phyloP scores from a whole-genome alignment of 2,888 invertebrate genomes.

The Drosophila siamana region DNA sequence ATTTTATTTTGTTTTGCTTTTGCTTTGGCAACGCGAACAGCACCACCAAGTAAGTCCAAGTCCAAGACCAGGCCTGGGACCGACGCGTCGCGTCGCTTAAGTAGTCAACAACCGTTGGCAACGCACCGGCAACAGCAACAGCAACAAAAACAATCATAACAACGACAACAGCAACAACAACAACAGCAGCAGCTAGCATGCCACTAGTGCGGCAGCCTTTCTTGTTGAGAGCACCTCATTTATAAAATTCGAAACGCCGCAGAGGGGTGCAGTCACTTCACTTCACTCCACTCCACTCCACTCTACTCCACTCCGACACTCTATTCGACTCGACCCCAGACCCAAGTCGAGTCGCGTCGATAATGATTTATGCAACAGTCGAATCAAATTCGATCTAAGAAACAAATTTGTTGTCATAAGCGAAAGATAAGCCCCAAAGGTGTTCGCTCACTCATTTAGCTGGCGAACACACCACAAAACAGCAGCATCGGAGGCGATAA shows the following conservation, averaged over 20 bases:
- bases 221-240: slow-evolving; percentile 53
- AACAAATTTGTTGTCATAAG: slow-evolving; percentile 51
- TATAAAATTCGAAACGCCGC: slow-evolving; percentile 64
- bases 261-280: slow-evolving; percentile 46
- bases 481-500: slow-evolving; percentile 16
- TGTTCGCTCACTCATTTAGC: slow-evolving; percentile 23
- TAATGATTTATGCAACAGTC: slow-evolving; percentile 60
- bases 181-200: slow-evolving; percentile 17
- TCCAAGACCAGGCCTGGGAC: slow-evolving; percentile 42
- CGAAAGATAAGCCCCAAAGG: slow-evolving; percentile 36
- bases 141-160: slow-evolving; percentile 8
- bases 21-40: slow-evolving; percentile 44
- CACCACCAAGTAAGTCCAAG: slow-evolving; percentile 32
- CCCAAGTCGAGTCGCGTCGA: slow-evolving; percentile 16
- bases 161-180: slow-evolving; percentile 15
- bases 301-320: too few species aligned
- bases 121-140: slow-evolving; percentile 25
- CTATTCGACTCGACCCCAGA: not conserved
- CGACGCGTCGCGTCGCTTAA: slow-evolving; percentile 16
- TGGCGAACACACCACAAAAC: not conserved
- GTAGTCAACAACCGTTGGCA: slow-evolving; percentile 40
- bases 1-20: slow-evolving; percentile 9
- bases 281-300: slow-evolving; percentile 9
- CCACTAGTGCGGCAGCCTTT: slow-evolving; percentile 39
- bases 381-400: slow-evolving; percentile 41